Conservation (phyloP, 2,888 invertebrate species). For the Liodrosophila aerea region DNA sequence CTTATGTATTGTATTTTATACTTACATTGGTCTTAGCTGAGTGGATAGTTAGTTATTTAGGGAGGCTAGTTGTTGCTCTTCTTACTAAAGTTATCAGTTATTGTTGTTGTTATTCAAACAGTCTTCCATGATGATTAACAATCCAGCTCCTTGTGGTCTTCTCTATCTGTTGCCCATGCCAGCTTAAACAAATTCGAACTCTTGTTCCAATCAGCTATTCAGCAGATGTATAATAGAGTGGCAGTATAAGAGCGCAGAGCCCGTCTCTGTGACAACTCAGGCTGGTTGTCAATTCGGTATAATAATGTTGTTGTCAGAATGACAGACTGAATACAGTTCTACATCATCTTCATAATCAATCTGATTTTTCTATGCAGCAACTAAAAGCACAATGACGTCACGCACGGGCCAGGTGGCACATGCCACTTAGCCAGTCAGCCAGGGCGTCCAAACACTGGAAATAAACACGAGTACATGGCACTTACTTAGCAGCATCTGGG, state of each 20-base stretch:
- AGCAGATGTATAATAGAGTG: constrained; percentile 12
- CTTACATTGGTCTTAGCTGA: too few relatives aligned
- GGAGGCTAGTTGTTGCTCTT: constrained; percentile 1
- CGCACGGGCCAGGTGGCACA: background rate
- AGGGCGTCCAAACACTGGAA: constrained; percentile 36
- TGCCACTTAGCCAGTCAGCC: constrained; percentile 5
- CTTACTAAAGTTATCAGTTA: too few relatives aligned
- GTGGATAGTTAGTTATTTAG: too few relatives aligned
- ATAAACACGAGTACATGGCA: constrained; percentile 43
- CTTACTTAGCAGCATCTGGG: background rate
- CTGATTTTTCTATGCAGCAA: background rate
- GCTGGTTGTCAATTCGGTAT: constrained; percentile 26
- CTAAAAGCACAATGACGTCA: constrained; percentile 28
- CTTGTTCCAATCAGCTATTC: constrained; percentile 31
- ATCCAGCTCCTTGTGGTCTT: background rate
- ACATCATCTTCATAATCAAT: background rate
- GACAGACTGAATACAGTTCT: background rate
- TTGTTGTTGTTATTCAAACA: constrained; percentile 5
- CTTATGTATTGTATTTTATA: too few relatives aligned
- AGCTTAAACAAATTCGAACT: background rate
- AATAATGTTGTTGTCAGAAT: constrained; percentile 12
- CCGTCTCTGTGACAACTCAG: background rate
- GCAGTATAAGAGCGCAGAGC: background rate
- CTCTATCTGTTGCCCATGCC: background rate
- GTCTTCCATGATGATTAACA: too few relatives aligned